Evolutionary conservation across 2,113 vertebrate species (phyloP).

Genomic region (Sula dactylatra): DNA sequence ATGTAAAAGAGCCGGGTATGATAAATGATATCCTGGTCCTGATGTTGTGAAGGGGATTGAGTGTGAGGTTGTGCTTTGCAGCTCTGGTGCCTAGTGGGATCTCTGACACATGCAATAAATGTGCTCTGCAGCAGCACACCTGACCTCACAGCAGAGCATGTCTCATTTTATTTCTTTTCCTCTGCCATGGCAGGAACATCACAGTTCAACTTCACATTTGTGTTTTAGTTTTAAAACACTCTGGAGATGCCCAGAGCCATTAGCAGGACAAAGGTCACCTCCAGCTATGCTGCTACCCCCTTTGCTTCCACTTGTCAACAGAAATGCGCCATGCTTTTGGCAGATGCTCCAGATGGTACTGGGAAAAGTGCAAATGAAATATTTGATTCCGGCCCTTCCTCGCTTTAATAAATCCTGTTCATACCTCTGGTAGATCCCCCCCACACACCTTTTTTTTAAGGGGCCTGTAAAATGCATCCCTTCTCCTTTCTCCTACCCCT

Average conservation of each 20-base stretch:
- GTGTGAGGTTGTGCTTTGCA: not conserved
- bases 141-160: not conserved
- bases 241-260: not conserved
- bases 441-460: too few species aligned
- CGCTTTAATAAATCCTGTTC: not conserved
- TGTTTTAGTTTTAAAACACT: not conserved
- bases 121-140: not conserved
- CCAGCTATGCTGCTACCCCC: not conserved
- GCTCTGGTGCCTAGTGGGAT: not conserved
- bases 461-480: not conserved
- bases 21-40: not conserved
- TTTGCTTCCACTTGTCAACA: not conserved
- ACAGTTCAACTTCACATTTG: not conserved
- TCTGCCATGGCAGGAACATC: not conserved
- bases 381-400: not conserved
- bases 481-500: not conserved
- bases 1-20: not conserved
- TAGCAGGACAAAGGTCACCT: not conserved
- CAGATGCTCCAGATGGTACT: slow-evolving; percentile 38
- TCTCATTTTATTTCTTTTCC: not conserved
- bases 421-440: not conserved
- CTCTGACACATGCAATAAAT: not conserved
- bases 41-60: not conserved
- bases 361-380: slow-evolving; percentile 27
- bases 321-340: not conserved